These are phyloP conservation scores for Naja naja DNA, from an alignment of 2,113 vertebrate species.

Conservation along the genomic window DNA sequence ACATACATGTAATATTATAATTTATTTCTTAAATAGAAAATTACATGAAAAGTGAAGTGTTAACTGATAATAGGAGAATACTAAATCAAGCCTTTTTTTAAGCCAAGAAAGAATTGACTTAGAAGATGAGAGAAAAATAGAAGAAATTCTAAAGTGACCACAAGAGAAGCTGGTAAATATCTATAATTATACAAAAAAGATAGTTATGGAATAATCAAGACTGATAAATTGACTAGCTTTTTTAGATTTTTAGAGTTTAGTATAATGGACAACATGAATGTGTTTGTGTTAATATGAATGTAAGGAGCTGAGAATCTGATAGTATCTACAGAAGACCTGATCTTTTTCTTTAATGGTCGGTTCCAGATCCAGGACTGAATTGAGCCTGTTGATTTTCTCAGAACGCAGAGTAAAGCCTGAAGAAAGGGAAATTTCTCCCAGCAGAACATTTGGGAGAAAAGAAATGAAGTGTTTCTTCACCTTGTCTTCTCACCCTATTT, in stretches of 20 bases:
- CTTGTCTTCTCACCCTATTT: not conserved
- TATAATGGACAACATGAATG: not conserved
- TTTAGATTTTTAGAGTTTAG: not conserved
- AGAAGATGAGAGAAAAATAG: not conserved
- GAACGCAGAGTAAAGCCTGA: not conserved
- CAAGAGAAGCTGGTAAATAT: not conserved
- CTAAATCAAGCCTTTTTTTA: not conserved
- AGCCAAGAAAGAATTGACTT: not conserved
- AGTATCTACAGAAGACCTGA: not conserved
- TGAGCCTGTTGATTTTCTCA: not conserved
- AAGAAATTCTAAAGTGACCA: not conserved
- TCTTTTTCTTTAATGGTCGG: not conserved
- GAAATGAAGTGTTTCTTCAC: not conserved
- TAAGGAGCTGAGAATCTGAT: not conserved
- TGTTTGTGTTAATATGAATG: not conserved
- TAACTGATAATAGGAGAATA: not conserved
- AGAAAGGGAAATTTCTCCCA: not conserved
- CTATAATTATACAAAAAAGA: not conserved
- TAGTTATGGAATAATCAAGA: not conserved
- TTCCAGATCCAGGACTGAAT: not conserved
- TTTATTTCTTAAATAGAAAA: not conserved
- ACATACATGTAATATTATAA: not conserved
- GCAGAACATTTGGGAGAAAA: not conserved
- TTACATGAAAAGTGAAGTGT: not conserved
- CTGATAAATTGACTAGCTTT: not conserved